Conservation (phyloP, 2,113 vertebrate species). For the Progne subis region DNA sequence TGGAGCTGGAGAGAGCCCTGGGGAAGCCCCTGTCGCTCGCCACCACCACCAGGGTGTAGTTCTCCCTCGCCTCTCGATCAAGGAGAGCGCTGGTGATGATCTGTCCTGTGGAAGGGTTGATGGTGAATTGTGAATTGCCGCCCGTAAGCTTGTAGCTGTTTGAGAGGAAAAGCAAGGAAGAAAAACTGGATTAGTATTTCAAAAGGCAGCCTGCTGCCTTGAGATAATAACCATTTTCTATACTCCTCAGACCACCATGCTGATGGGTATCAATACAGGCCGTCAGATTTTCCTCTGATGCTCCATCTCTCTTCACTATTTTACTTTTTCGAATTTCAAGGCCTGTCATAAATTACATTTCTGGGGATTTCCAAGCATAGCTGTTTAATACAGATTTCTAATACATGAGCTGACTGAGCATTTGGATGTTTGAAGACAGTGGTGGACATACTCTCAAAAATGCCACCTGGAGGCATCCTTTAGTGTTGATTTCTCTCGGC, state of each 20-base stretch:
- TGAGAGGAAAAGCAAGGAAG: not conserved
- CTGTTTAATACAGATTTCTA: not conserved
- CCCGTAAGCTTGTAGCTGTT: conserved; percentile 89
- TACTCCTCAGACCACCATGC: not conserved
- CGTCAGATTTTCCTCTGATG: not conserved
- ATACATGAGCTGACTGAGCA: not conserved
- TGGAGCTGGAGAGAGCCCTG: conserved; percentile 85
- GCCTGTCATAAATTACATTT: not conserved
- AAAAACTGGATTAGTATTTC: not conserved
- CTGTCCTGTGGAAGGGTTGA: conserved; percentile 96
- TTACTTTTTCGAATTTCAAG: not conserved
- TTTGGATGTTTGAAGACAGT: not conserved
- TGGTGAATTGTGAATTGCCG: conserved; percentile 92
- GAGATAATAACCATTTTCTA: not conserved
- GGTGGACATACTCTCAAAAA: not conserved
- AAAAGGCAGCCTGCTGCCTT: not conserved
- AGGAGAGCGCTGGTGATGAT: conserved; percentile 94
- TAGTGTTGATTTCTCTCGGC: not conserved
- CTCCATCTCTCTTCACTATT: not conserved
- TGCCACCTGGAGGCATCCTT: not conserved
- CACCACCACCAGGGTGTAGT: conserved; percentile 92
- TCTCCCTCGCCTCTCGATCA: conserved; percentile 84
- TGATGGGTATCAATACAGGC: not conserved
- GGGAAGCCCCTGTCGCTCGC: conserved; percentile 87
- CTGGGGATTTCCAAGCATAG: not conserved